Conservation (phyloP, 2,797 vertebrate species). For the Coreius guichenoti region DNA sequence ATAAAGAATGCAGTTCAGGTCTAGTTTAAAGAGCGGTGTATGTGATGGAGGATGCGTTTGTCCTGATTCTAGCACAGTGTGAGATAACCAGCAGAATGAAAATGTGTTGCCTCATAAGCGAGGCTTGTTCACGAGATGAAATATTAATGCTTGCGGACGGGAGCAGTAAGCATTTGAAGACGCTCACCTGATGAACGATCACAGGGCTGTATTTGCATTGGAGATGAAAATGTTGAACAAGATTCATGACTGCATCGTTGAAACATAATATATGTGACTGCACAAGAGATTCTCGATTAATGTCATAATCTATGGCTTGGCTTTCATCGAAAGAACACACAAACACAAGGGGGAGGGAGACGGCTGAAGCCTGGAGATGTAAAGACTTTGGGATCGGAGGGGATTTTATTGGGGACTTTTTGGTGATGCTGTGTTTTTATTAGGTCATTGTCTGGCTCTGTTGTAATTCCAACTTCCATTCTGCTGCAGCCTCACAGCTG, state of each 20-base stretch:
- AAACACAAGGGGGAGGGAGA: slow-evolving; percentile 50
- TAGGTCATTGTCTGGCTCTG: slow-evolving; percentile 64
- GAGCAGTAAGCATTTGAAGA: slow-evolving; percentile 78
- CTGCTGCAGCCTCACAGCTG: slow-evolving; percentile 69
- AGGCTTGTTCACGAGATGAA: slow-evolving; percentile 76
- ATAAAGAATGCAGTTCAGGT: slow-evolving; percentile 16
- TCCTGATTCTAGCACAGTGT: slow-evolving; percentile 38
- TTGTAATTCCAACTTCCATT: slow-evolving; percentile 70
- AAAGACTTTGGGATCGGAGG: slow-evolving; percentile 32
- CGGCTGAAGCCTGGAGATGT: slow-evolving; percentile 11
- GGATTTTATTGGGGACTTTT: slow-evolving; percentile 34
- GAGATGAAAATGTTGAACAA: slow-evolving; percentile 79
- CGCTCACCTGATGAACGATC: slow-evolving; percentile 81
- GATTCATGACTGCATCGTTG: slow-evolving; percentile 72
- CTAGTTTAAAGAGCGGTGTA: slow-evolving; percentile 22
- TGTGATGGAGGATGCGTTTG: slow-evolving; percentile 56
- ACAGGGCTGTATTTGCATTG: slow-evolving; percentile 82
- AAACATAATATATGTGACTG: slow-evolving; percentile 71
- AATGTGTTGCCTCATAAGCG: slow-evolving; percentile 68
- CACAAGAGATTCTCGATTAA: slow-evolving; percentile 73
- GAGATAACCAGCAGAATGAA: slow-evolving; percentile 56
- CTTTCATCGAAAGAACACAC: slow-evolving; percentile 67
- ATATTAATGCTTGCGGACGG: slow-evolving; percentile 79
- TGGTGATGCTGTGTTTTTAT: slow-evolving; percentile 54
- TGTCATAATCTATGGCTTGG: slow-evolving; percentile 73